A percentile compares a stretch with the other conserved stretches of the same genome.
phyloP scores from a whole-genome alignment of 2,797 vertebrate genomes.

The Chanos chanos region DNA sequence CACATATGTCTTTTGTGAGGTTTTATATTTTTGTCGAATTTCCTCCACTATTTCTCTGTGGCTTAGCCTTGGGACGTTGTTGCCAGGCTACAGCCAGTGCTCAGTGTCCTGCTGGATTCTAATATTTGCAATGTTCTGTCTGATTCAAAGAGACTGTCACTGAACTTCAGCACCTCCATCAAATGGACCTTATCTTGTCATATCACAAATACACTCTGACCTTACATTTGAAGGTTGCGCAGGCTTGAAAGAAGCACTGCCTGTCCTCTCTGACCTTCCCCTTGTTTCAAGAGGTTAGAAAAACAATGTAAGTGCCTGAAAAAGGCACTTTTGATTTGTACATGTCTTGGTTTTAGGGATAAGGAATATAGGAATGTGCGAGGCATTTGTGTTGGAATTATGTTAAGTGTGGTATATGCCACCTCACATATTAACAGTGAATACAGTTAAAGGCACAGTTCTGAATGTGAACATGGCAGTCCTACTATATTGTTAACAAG shows the following conservation, averaged over 20 bases:
- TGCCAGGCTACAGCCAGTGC: constrained; percentile 45
- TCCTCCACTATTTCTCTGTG: constrained; percentile 12
- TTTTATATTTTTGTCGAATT: too few species aligned
- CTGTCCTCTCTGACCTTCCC: constrained; percentile 53
- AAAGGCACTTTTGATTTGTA: constrained; percentile 13
- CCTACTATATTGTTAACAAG: too few species aligned
- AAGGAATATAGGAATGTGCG: too few species aligned
- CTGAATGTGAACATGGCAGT: too few species aligned
- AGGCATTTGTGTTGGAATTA: too few species aligned
- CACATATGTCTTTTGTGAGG: too few species aligned
- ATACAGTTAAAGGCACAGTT: too few species aligned
- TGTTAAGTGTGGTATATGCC: too few species aligned
- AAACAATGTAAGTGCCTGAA: constrained; percentile 32
- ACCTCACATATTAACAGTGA: too few species aligned
- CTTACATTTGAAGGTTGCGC: constrained; percentile 54
- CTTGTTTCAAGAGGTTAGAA: constrained; percentile 42
- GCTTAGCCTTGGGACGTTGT: constrained; percentile 12
- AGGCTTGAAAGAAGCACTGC: constrained; percentile 33
- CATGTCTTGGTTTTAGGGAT: not conserved
- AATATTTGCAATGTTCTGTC: constrained; percentile 6
- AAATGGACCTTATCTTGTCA: constrained; percentile 12
- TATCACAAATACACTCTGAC: constrained; percentile 14
- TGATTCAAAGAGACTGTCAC: not conserved
- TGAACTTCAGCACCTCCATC: constrained; percentile 25
- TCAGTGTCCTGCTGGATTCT: constrained; percentile 61